Percentiles rank a stretch among this genome's conserved stretches.
Conservation (phyloP, 2,888 invertebrate species). For the Nasonovia ribisnigri region DNA sequence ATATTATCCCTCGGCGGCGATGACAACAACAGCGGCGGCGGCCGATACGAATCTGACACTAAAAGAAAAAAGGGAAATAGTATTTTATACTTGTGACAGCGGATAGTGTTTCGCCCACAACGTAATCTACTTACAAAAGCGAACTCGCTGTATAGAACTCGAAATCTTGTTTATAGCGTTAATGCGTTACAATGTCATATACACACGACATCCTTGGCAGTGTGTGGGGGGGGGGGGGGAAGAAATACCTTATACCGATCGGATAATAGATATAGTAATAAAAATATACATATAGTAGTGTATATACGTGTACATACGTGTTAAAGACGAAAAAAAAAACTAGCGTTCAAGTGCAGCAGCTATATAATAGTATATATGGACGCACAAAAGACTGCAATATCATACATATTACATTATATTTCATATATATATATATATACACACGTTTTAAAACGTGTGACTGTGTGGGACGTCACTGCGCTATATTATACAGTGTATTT, state of each 20-base stretch:
- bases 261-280: background rate
- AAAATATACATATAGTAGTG: background rate
- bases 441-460: background rate
- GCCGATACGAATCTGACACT: slow-evolving; percentile 19
- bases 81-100: background rate
- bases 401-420: background rate
- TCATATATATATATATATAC: background rate
- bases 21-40: background rate
- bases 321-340: background rate
- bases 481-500: background rate
- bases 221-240: background rate
- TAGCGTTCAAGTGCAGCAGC: background rate
- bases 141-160: background rate
- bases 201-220: background rate
- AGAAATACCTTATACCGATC: background rate
- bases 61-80: background rate
- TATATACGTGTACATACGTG: background rate
- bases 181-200: background rate
- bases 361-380: background rate
- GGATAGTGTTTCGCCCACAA: slow-evolving; percentile 16
- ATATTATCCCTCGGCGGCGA: background rate
- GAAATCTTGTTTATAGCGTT: background rate
- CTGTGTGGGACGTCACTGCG: background rate
- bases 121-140: background rate
- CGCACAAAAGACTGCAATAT: background rate